Base-by-base conservation (phyloP, 2,888 invertebrate genomes). In the Pseudanteris insignis region DNA sequence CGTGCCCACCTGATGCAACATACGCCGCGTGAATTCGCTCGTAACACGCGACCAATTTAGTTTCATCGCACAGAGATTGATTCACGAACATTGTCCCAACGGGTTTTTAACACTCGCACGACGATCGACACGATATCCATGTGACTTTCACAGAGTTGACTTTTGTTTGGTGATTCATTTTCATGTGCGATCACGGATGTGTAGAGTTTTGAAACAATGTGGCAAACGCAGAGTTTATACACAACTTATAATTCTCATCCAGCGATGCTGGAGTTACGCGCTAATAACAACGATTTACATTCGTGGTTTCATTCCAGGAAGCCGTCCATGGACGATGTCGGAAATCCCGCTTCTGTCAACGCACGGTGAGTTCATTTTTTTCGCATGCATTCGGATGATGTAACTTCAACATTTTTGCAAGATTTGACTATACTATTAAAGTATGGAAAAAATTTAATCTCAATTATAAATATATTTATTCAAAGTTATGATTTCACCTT, bases 261-360 rank as follows among this genome's bases (percentile, higher is more conserved):
- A 60, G 74, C 78, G 51, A 68, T 78, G 41, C 71, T 76, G 71
- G 77, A 77, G 62, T 70, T 79, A 40, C 74, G 73, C 55, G 67
- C 73, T 63, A 77, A 70, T 71, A 77, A 71, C 78, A 79, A 79
- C 74, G 75, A 79, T 73, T 74, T 77, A 71, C 77, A 80, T 76
- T 73, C 78, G 72, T 79, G 79, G 81, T 83, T 78, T 85, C 84
- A 82, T 89, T 88, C 77, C 88, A 91, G 88, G 85, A 92, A 92
- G 84, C 91, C 92, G 71, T 86, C 91, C 65, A 90, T 91, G 82
- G 92, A 92, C 82, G 91, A 91, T 78, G 90, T 91, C 74, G 89
- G 89, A 67, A 91, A 90, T 77, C 88, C 91, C 50, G 88, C 91
- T 64, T 91, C 92, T 69, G 91, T 91, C 75, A 92, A 92, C 83